Base-by-base conservation (phyloP, 2,113 vertebrate species). In the Mastomys coucha region DNA sequence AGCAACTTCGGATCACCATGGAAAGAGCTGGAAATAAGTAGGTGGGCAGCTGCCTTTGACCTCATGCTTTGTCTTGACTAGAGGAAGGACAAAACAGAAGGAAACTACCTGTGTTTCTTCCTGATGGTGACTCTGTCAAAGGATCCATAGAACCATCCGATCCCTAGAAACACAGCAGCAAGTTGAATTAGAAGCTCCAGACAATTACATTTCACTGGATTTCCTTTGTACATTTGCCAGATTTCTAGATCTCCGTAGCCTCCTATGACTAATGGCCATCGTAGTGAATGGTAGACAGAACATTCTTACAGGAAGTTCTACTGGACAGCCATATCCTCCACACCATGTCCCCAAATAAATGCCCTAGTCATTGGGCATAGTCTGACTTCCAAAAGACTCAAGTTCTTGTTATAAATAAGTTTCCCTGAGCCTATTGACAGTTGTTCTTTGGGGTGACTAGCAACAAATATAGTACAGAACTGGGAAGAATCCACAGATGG, bases 171-270 rank as follows among this genome's bases (percentile, higher is more conserved):
- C 24, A 93, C 28, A 65, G 67, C 33, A 86, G 16, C 89, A 89
- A 56, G 24, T 65, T 58, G 20, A 76, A 76, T 31, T 65, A 49
- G 75, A 33, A 76, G 51, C n/a, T 56, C 53, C 42, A 67, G 60
- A 60, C 76, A 49, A 82, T 73, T 39, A 51, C 89, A 63, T 31
- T 8, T 39, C 39, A 53, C 58, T 67, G 45, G n/a, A 56, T 90
- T 81, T 93, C 36, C 58, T 90, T 77, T 53, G 78, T 92, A 88
- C 65, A 81, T 72, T 92, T 75, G 22, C 33, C 84, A 88, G 60
- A 90, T 92, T 85, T 70, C 36, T 85, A 76, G 45, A 16, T 16
- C 70, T 77, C 45, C 1, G 0, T 60, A 80, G n/a, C 26, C 39
- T 51, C 4, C 0, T 31, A 31, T 49, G 39, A 36, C 31, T 72